Percentiles rank a stretch among this genome's conserved stretches.
These are phyloP conservation scores for Cyrtodaria siliqua DNA, from an alignment of 2,888 invertebrate genomes.

Conservation along the genomic window DNA sequence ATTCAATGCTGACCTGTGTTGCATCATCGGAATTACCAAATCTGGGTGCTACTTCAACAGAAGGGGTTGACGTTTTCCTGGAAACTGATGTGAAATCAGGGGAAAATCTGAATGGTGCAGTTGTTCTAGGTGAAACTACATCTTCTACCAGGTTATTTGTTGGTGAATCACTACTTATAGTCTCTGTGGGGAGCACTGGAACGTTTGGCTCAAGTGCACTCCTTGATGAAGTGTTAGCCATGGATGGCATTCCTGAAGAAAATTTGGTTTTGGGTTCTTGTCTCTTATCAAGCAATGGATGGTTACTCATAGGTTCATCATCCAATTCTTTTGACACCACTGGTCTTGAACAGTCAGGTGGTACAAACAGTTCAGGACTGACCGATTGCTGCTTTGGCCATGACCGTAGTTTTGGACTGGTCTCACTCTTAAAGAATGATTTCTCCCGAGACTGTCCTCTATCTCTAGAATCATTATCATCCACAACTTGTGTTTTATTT, in stretches of 20 bases:
- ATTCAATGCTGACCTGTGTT: conserved; percentile 65
- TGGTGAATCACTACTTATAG: background rate
- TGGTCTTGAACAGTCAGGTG: conserved; percentile 17
- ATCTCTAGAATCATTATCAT: conserved; percentile 1
- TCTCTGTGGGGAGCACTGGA: too few relatives aligned
- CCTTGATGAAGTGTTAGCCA: too few relatives aligned
- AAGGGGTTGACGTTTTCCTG: too few relatives aligned
- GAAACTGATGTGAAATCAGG: background rate
- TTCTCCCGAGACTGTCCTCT: background rate
- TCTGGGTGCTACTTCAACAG: conserved; percentile 11
- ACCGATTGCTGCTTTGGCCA: background rate
- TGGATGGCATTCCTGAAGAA: too few relatives aligned
- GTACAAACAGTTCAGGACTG: too few relatives aligned
- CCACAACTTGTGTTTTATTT: too few relatives aligned
- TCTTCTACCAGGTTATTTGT: background rate
- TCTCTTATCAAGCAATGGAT: too few relatives aligned
- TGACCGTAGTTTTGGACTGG: conserved; percentile 46
- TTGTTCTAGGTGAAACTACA: background rate
- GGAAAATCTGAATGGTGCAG: background rate
- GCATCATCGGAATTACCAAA: conserved; percentile 56
- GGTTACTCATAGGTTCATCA: too few relatives aligned
- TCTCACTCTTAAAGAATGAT: conserved; percentile 44
- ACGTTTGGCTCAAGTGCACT: too few relatives aligned
- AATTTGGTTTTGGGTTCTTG: too few relatives aligned
- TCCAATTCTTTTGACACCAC: background rate